phyloP scores from a whole-genome alignment of 1,140 invertebrate genomes.

The Aphelinus certus region DNA sequence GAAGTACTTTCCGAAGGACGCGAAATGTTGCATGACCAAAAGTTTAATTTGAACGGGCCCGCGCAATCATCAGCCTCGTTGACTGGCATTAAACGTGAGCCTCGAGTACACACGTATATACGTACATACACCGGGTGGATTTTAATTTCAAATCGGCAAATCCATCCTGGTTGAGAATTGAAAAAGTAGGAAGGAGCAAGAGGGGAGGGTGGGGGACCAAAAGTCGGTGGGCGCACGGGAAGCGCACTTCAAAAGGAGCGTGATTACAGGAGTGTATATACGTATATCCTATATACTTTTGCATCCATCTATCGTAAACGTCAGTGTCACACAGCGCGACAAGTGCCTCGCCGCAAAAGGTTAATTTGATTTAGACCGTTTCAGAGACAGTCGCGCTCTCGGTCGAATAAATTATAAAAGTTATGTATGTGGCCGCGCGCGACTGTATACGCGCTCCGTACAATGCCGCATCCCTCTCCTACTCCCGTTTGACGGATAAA shows the following conservation, averaged over 20 bases:
- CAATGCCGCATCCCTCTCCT: not conserved
- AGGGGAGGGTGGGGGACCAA: not conserved
- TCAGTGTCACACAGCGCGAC: slow-evolving; percentile 35
- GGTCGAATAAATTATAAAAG: slow-evolving; percentile 40
- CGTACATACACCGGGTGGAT: not conserved
- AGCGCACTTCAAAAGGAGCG: slow-evolving; percentile 32
- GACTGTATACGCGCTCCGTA: not conserved
- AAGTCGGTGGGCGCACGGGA: slow-evolving; percentile 6
- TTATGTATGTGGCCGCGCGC: slow-evolving; percentile 8
- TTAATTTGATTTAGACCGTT: slow-evolving; percentile 38
- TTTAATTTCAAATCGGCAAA: slow-evolving; percentile 35
- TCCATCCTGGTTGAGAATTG: not conserved
- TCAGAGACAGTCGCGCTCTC: slow-evolving; percentile 39
- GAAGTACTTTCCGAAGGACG: too few species aligned
- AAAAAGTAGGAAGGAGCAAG: not conserved
- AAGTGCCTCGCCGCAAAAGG: slow-evolving; percentile 24
- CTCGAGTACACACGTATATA: not conserved
- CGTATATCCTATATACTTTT: slow-evolving; percentile 21
- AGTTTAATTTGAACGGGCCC: slow-evolving; percentile 3
- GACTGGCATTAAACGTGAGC: not conserved
- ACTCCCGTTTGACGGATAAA: slow-evolving; percentile 51
- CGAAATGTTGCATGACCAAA: too few species aligned
- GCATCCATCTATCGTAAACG: slow-evolving; percentile 35
- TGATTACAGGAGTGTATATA: slow-evolving; percentile 31
- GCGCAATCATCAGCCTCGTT: slow-evolving; percentile 5